phyloP scores from a whole-genome alignment of 2,113 vertebrate genomes.

The Chaenogobius annularis region DNA sequence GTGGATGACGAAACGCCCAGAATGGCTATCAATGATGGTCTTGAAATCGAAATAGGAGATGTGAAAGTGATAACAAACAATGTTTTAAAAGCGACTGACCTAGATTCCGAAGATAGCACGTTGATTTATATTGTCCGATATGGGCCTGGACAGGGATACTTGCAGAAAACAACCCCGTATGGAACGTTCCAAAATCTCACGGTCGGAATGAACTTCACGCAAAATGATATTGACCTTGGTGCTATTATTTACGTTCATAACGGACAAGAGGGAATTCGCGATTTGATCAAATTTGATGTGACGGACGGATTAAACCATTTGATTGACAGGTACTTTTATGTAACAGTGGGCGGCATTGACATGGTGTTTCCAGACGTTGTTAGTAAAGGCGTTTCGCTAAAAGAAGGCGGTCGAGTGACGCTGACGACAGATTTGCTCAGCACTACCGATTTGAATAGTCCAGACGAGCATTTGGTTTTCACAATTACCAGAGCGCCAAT shows the following conservation, averaged over 20 bases:
- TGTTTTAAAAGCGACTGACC: constrained; percentile 90
- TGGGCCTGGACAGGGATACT: constrained; percentile 85
- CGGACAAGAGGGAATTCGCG: constrained; percentile 87
- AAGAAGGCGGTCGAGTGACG: constrained; percentile 90
- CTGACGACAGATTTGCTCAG: constrained; percentile 95
- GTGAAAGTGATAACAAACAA: constrained; percentile 83
- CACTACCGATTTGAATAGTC: constrained; percentile 94
- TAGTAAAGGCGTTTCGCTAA: constrained; percentile 92
- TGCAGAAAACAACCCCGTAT: constrained; percentile 77
- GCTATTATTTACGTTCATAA: constrained; percentile 86
- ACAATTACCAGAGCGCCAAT: constrained; percentile 89
- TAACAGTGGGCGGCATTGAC: constrained; percentile 88
- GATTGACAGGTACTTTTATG: constrained; percentile 95
- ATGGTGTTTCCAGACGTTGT: constrained; percentile 92
- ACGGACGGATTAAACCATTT: constrained; percentile 92
- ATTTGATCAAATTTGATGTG: constrained; percentile 95
- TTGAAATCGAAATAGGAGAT: constrained; percentile 90
- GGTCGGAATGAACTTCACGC: constrained; percentile 92
- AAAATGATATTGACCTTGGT: constrained; percentile 88
- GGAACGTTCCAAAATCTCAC: constrained; percentile 85
- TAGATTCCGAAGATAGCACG: constrained; percentile 89
- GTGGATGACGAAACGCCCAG: constrained; percentile 95
- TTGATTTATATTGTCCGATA: constrained; percentile 86
- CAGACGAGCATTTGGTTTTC: constrained; percentile 92
- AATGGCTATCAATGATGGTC: constrained; percentile 91